Conservation (phyloP, 2,888 invertebrate genomes). For the Cephus runcator region DNA sequence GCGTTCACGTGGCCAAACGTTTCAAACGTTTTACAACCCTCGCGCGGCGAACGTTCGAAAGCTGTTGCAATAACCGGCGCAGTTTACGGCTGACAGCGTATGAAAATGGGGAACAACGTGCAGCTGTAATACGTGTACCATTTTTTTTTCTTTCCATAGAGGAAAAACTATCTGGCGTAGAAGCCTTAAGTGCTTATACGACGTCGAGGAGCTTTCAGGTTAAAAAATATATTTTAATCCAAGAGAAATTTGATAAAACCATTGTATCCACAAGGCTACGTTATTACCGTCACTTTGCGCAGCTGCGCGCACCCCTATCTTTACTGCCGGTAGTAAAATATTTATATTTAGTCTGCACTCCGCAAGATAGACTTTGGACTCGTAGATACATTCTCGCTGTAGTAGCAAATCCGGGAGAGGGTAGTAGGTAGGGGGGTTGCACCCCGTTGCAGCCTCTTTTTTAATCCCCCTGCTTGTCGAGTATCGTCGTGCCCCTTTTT, state of each 20-base stretch:
- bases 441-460: neutral
- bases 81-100: constrained; percentile 27
- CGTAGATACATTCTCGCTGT: neutral
- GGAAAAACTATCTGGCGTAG: neutral
- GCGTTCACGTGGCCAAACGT: constrained; percentile 28
- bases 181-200: neutral
- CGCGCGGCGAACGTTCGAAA: constrained; percentile 29
- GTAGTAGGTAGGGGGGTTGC: neutral
- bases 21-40: constrained; percentile 33
- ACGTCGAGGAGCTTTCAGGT: neutral
- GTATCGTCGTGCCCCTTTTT: neutral
- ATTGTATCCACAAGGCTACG: constrained; percentile 29
- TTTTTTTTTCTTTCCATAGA: neutral
- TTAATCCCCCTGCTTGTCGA: neutral
- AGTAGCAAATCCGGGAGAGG: neutral
- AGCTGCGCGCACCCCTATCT: constrained; percentile 31
- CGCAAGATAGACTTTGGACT: constrained; percentile 30
- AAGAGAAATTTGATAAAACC: constrained; percentile 33
- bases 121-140: neutral
- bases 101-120: constrained; percentile 31
- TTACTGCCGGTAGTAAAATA: constrained; percentile 47
- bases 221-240: constrained; percentile 4
- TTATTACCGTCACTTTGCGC: constrained; percentile 36
- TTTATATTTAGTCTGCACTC: constrained; percentile 46
- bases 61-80: constrained; percentile 29